phyloP scores from a whole-genome alignment of 2,888 invertebrate species.

The Lasius fuliginosus region DNA sequence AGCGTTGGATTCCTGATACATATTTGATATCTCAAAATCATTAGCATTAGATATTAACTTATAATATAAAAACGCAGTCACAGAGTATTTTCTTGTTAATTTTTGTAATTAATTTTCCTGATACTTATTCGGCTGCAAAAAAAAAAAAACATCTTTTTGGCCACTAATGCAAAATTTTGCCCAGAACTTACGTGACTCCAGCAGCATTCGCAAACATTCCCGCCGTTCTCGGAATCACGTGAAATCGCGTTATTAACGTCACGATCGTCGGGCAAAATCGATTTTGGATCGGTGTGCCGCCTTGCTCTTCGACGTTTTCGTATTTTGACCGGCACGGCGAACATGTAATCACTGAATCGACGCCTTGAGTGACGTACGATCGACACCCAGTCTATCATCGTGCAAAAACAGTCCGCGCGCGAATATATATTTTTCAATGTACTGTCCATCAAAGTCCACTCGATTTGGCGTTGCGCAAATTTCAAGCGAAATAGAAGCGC shows the following conservation, averaged over 20 bases:
- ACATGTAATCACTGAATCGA: slow-evolving; percentile 91
- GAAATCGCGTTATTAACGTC: slow-evolving; percentile 51
- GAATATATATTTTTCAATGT: slow-evolving; percentile 40
- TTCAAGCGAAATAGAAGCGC: slow-evolving; percentile 10
- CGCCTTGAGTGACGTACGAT: slow-evolving; percentile 91
- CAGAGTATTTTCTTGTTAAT: neutral
- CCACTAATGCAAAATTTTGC: neutral
- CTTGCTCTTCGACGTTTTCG: slow-evolving; percentile 88
- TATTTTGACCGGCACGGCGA: slow-evolving; percentile 89
- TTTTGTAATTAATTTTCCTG: neutral
- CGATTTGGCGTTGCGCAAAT: slow-evolving; percentile 39
- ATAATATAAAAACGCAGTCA: neutral
- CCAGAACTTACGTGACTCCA: slow-evolving; percentile 78
- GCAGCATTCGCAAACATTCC: slow-evolving; percentile 72
- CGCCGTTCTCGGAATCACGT: slow-evolving; percentile 28
- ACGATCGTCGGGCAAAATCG: slow-evolving; percentile 25
- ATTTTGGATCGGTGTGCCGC: slow-evolving; percentile 74
- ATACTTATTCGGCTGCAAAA: neutral
- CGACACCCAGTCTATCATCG: slow-evolving; percentile 93
- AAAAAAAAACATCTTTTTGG: neutral
- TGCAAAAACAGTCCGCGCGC: slow-evolving; percentile 25
- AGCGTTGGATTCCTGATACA: neutral
- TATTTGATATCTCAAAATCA: neutral
- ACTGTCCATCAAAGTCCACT: slow-evolving; percentile 46
- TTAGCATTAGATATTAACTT: neutral